These are phyloP conservation scores for Thereva unica DNA, from an alignment of 2,888 invertebrate genomes.

Conservation along the genomic window DNA sequence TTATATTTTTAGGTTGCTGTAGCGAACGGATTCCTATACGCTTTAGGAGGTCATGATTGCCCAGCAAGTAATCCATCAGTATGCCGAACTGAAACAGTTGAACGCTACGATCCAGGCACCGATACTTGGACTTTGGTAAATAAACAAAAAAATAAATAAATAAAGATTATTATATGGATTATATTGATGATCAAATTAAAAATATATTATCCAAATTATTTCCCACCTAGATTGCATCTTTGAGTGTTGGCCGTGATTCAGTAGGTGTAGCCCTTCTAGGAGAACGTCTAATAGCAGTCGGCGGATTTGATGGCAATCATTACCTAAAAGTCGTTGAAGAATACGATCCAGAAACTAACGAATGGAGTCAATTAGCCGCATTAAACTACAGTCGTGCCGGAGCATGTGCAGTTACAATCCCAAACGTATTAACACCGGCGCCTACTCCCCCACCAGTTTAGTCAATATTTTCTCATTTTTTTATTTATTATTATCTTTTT, in stretches of 20 bases:
- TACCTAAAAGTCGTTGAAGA: conserved; percentile 87
- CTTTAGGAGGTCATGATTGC: conserved; percentile 91
- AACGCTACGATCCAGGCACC: conserved; percentile 77
- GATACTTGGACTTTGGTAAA: conserved; percentile 81
- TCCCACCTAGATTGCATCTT: conserved; percentile 69
- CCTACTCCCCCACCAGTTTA: conserved; percentile 57
- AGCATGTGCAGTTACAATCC: conserved; percentile 78
- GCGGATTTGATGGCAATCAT: conserved; percentile 90
- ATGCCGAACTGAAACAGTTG: conserved; percentile 84
- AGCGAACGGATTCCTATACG: conserved; percentile 86
- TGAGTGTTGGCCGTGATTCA: conserved; percentile 84
- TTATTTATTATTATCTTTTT: conserved; percentile 28
- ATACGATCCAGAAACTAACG: conserved; percentile 82
- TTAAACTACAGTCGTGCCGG: conserved; percentile 85
- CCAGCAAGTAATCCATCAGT: conserved; percentile 85
- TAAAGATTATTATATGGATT: not conserved
- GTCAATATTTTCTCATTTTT: conserved; percentile 46
- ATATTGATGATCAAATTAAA: not conserved
- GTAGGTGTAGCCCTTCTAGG: conserved; percentile 85
- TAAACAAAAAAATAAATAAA: conserved; percentile 24
- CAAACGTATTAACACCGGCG: conserved; percentile 56
- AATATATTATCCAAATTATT: conserved; percentile 1
- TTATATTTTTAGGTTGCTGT: conserved; percentile 67
- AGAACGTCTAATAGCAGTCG: conserved; percentile 75
- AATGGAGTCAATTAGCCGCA: conserved; percentile 78